Evolutionary conservation across 2,797 vertebrate species (phyloP).

Genomic region (Sphenopsis melanotis): DNA sequence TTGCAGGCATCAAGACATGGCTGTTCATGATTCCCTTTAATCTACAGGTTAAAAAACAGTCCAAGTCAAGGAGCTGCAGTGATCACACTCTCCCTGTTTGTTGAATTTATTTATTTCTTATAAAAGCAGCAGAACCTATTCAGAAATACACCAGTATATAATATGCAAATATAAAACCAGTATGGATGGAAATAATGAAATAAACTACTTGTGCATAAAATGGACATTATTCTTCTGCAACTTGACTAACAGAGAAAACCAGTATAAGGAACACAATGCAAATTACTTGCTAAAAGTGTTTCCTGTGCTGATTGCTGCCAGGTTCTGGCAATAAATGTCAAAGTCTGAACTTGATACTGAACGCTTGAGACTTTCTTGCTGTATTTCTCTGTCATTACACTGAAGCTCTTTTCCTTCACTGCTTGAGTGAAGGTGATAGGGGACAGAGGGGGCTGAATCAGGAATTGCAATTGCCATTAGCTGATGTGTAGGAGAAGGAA

Average conservation of each 20-base stretch:
- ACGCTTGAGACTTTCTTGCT: neutral
- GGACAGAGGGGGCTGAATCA: no score
- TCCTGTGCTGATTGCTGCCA: neutral
- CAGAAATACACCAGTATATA: neutral
- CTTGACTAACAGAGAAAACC: neutral
- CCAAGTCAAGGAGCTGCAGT: neutral
- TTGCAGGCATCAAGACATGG: neutral
- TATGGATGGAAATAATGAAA: neutral
- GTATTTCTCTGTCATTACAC: neutral
- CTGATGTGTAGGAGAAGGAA: neutral
- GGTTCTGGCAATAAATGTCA: neutral
- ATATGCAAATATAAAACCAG: neutral
- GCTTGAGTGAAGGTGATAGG: no score
- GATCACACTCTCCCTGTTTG: neutral
- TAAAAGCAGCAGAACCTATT: neutral
- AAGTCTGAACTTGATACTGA: neutral
- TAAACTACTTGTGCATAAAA: neutral
- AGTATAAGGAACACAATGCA: neutral
- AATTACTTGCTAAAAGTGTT: neutral
- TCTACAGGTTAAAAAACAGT: neutral
- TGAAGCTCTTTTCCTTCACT: neutral
- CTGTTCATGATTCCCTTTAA: neutral
- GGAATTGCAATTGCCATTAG: neutral
- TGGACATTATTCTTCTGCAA: neutral
- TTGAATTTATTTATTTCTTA: neutral